These are phyloP conservation scores for Anguilla rostrata DNA, from an alignment of 2,113 vertebrate species.

Conservation along the genomic window DNA sequence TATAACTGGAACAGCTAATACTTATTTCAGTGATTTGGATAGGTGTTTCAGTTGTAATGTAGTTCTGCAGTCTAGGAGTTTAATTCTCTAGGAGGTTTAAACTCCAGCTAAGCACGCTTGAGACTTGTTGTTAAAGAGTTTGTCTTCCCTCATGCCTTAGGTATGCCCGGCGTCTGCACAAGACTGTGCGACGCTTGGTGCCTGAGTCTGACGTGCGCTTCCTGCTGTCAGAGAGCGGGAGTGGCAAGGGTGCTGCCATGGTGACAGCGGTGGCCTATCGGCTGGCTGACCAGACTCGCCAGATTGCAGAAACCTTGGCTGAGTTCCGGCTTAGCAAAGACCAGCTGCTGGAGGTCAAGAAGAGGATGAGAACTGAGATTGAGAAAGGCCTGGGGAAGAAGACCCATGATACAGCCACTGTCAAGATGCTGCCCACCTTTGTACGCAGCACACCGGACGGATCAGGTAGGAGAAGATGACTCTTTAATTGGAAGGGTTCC, in stretches of 20 bases:
- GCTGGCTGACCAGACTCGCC: conserved; percentile 82
- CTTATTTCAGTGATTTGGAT: too few relatives aligned
- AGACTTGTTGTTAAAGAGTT: background rate
- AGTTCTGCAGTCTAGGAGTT: too few relatives aligned
- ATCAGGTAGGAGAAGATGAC: conserved; percentile 69
- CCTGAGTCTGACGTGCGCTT: conserved; percentile 90
- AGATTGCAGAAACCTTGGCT: conserved; percentile 80
- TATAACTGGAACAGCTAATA: too few relatives aligned
- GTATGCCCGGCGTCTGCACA: conserved; percentile 89
- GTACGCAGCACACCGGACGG: conserved; percentile 89
- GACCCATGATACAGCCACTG: conserved; percentile 78
- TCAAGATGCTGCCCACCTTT: conserved; percentile 93
- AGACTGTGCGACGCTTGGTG: conserved; percentile 87
- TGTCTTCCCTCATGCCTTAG: conserved; percentile 58
- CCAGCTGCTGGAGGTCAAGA: conserved; percentile 90
- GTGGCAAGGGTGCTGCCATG: conserved; percentile 91
- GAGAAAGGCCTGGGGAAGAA: conserved; percentile 81
- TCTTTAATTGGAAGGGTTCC: background rate
- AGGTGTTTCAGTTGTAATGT: too few relatives aligned
- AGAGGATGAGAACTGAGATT: conserved; percentile 84
- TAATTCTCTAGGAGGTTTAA: too few relatives aligned
- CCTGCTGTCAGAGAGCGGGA: conserved; percentile 93
- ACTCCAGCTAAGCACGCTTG: background rate
- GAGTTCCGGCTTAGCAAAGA: conserved; percentile 82
- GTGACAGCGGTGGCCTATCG: conserved; percentile 91